Base-by-base conservation (phyloP, 2,797 vertebrate genomes). In the Tarsius wallacei region DNA sequence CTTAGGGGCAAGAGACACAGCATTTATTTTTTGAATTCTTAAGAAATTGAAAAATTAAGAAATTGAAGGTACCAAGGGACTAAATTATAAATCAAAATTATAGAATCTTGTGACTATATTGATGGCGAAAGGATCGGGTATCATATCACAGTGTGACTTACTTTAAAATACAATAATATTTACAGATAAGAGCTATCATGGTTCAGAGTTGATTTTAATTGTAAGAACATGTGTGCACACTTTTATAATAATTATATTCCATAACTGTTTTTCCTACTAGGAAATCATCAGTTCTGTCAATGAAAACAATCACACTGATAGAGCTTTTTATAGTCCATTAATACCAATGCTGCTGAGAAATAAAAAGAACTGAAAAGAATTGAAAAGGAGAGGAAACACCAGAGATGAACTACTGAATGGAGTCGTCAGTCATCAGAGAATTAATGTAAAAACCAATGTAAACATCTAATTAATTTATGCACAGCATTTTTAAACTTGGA, bases 201-300 rank as follows among this genome's bases (percentile, higher is more conserved):
- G 55, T 73, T 91, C 47, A 95, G 94, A 70, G 36, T 68, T 42
- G 76, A 81, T 22, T 83, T 26, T 70, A 97, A 70, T 93, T 74
- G 9, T 91, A 78, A 94, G 95, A 94, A 86, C 21, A 97, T 87
- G 19, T 7, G 0, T 21, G 1, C 71, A 93, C 13, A 9, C 0
- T 90, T 53, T 90, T 93, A 31, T 93, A 96, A 97, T 73, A 91
- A 70, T 82, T 96, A 92, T 8, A 85, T 88, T 97, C 94, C 96
- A 76, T 22, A 77, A 59, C 12, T 95, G 84, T 94, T 95, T 95
- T 97, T 90, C 94, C 94, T 66, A 68, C 53, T 36, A 87, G 90
- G 57, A 97, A 91, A 96, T 95, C 53, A 96, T 93, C 74, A 91
- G 84, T 95, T 95, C 73, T 76, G 74, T 61, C 89, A 96, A 64